phyloP scores from a whole-genome alignment of 2,797 vertebrate species.

The Poeciliopsis infans region DNA sequence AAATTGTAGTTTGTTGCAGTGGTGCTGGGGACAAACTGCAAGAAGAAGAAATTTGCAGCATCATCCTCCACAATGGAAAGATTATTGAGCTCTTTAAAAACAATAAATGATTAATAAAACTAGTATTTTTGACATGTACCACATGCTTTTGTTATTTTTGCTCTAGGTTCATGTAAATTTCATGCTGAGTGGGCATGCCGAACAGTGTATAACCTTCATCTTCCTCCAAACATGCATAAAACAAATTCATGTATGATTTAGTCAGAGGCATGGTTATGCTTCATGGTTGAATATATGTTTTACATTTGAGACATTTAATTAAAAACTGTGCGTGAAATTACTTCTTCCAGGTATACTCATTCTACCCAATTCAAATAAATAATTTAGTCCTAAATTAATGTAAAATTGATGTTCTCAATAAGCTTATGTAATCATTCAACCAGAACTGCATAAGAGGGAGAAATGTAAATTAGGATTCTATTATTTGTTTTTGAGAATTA shows the following conservation, averaged over 20 bases:
- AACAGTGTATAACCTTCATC: neutral
- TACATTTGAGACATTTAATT: neutral
- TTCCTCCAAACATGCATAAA: neutral
- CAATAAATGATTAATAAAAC: neutral
- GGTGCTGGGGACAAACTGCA: slow-evolving; percentile 6
- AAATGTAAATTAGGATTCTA: neutral
- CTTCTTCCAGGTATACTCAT: neutral
- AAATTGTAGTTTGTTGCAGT: neutral
- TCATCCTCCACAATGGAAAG: neutral
- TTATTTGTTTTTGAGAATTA: neutral
- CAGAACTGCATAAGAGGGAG: neutral
- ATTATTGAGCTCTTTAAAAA: neutral
- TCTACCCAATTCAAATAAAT: neutral
- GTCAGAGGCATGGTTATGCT: neutral
- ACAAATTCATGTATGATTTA: neutral
- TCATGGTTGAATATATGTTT: neutral
- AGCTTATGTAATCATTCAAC: neutral
- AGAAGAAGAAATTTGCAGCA: neutral
- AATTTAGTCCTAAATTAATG: neutral
- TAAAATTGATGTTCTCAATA: neutral
- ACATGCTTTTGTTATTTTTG: neutral
- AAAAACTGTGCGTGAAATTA: neutral
- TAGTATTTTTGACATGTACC: neutral
- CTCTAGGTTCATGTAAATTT: neutral
- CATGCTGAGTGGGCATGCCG: neutral